phyloP scores from a whole-genome alignment of 1,140 invertebrate genomes.

The Aphaenogaster floridana region DNA sequence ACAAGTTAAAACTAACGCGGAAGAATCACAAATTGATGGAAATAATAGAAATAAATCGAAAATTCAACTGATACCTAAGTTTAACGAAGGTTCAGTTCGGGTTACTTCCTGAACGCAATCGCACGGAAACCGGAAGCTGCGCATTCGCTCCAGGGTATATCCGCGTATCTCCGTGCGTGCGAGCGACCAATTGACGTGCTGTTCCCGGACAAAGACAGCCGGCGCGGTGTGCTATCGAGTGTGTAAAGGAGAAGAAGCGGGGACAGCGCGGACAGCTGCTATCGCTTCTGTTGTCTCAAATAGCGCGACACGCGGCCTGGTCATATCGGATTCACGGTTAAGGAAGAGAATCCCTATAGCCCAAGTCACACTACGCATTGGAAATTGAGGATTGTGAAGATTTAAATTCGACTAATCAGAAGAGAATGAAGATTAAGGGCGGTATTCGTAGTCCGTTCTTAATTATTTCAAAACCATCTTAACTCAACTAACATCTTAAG shows the following conservation, averaged over 20 bases:
- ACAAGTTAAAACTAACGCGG: background rate
- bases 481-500: too few species aligned
- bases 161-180: background rate
- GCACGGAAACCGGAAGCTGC: background rate
- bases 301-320: background rate
- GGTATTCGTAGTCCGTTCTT: too few species aligned
- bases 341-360: too few species aligned
- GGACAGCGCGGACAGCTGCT: background rate
- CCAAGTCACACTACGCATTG: too few species aligned
- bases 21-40: background rate
- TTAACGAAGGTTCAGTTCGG: background rate
- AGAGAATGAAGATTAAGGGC: too few species aligned
- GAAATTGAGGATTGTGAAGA: too few species aligned
- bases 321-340: background rate
- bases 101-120: conserved; percentile 6
- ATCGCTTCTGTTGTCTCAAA: conserved; percentile 13
- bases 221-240: background rate
- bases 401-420: too few species aligned
- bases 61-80: too few species aligned
- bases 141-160: background rate
- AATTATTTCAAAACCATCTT: too few species aligned
- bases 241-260: background rate
- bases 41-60: background rate
- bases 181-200: background rate
- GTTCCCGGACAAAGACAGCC: conserved; percentile 14